Evolutionary conservation across 2,888 invertebrate species (phyloP).

Genomic region (Panzeria rudis): DNA sequence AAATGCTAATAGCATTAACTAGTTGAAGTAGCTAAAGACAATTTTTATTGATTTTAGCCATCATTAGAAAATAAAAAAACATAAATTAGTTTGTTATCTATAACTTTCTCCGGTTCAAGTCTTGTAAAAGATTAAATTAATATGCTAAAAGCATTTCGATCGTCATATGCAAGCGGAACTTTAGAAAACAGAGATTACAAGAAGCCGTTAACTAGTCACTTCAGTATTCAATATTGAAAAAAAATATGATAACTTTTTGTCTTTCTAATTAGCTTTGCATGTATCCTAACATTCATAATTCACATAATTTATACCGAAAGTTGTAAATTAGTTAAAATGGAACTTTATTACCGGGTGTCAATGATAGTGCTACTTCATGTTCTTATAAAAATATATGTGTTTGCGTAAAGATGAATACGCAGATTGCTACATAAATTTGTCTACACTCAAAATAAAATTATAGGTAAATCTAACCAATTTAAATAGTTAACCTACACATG

Average conservation of each 20-base stretch:
- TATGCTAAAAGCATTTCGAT: conserved; percentile 3
- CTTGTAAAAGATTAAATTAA: conserved; percentile 14
- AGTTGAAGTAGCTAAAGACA: neutral
- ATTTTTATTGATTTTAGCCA: neutral
- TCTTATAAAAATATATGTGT: too few species aligned
- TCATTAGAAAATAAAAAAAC: neutral
- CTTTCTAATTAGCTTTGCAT: conserved; percentile 16
- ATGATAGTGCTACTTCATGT: too few species aligned
- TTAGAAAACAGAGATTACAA: neutral
- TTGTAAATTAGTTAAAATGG: neutral
- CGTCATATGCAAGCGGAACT: neutral
- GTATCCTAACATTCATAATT: neutral
- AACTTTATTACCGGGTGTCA: too few species aligned
- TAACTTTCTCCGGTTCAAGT: conserved; percentile 2
- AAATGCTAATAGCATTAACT: neutral
- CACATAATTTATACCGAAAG: neutral
- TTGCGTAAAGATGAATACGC: too few species aligned
- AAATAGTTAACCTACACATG: too few species aligned
- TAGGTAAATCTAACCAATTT: too few species aligned
- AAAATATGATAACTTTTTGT: neutral
- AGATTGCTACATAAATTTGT: too few species aligned
- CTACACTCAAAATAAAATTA: too few species aligned
- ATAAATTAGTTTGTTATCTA: conserved; percentile 5
- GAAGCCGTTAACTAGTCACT: neutral
- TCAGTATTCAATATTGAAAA: neutral